These are phyloP conservation scores for Kryptolebias ocellatus DNA, from an alignment of 2,797 vertebrate genomes.

Conservation along the genomic window DNA sequence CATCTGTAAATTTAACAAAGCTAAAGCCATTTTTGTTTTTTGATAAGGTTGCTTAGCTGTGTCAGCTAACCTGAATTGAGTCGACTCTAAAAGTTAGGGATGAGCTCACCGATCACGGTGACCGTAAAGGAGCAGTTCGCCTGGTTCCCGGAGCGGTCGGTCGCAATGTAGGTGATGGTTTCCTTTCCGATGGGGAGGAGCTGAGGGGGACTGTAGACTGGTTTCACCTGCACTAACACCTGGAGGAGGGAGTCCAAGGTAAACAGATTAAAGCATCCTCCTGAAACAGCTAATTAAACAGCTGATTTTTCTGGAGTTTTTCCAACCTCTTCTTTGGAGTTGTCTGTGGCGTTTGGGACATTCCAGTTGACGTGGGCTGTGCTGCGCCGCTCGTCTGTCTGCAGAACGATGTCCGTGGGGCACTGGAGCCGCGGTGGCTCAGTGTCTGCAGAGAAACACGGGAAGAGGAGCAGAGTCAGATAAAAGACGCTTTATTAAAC, in stretches of 20 bases:
- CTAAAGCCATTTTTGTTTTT: no score
- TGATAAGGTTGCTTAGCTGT: no score
- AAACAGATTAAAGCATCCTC: not conserved
- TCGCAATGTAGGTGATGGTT: slow-evolving; percentile 88
- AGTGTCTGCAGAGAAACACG: slow-evolving; percentile 77
- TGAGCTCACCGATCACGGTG: slow-evolving; percentile 90
- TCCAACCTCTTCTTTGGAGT: slow-evolving; percentile 90
- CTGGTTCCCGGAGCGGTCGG: slow-evolving; percentile 87
- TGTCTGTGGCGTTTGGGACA: slow-evolving; percentile 87
- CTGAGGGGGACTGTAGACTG: slow-evolving; percentile 91
- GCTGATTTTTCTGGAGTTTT: not conserved
- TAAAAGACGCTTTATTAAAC: not conserved
- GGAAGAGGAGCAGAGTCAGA: not conserved
- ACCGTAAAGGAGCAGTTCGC: slow-evolving; percentile 93
- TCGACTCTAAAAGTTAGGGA: not conserved
- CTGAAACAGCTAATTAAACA: not conserved
- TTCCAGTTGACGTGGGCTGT: slow-evolving; percentile 90
- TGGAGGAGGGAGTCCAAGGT: slow-evolving; percentile 51
- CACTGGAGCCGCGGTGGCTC: slow-evolving; percentile 90
- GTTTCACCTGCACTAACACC: slow-evolving; percentile 89
- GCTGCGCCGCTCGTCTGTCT: slow-evolving; percentile 88
- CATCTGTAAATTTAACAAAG: no score
- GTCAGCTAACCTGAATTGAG: no score
- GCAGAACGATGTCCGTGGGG: slow-evolving; percentile 85
- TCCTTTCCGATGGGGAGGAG: slow-evolving; percentile 91